Percentiles rank a stretch among this genome's conserved stretches.
phyloP scores from a whole-genome alignment of 1,140 invertebrate genomes.

The Eubasilissa regina region DNA sequence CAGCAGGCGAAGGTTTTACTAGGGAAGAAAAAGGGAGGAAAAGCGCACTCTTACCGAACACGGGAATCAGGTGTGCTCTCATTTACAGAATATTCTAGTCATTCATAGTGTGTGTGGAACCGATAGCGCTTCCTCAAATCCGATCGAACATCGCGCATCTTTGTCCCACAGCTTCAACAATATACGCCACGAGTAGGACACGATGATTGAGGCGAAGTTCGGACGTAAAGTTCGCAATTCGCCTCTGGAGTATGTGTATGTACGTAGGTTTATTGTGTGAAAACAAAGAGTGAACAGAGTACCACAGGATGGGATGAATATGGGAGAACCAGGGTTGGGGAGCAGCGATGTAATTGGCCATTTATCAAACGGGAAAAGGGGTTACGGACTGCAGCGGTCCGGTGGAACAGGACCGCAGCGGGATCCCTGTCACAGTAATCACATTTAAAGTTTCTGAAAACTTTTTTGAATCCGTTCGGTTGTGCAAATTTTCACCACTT shows the following conservation, averaged over 20 bases:
- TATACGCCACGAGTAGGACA: not conserved
- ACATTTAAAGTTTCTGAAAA: slow-evolving; percentile 33
- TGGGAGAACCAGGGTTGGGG: slow-evolving; percentile 2
- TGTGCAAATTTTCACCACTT: slow-evolving; percentile 18
- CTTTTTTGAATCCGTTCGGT: slow-evolving; percentile 23
- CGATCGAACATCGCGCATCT: slow-evolving; percentile 24
- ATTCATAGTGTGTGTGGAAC: not conserved
- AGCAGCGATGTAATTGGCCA: slow-evolving; percentile 71
- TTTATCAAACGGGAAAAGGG: slow-evolving; percentile 73
- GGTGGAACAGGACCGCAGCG: slow-evolving; percentile 47
- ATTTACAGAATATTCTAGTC: slow-evolving; percentile 31
- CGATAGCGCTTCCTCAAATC: slow-evolving; percentile 16
- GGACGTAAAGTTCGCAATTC: slow-evolving; percentile 61
- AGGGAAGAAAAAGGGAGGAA: not conserved
- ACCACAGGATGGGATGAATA: slow-evolving; percentile 59
- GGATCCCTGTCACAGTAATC: slow-evolving; percentile 42
- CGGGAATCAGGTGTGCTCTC: slow-evolving; percentile 23
- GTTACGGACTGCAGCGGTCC: slow-evolving; percentile 57
- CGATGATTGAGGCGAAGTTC: slow-evolving; percentile 57
- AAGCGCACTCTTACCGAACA: slow-evolving; percentile 29
- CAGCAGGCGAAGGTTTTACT: not conserved
- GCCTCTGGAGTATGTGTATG: slow-evolving; percentile 61
- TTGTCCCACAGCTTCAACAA: not conserved
- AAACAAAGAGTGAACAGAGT: slow-evolving; percentile 58
- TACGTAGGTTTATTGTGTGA: slow-evolving; percentile 49